phyloP scores from a whole-genome alignment of 2,888 invertebrate species.

The Schrankia costaestrigalis region DNA sequence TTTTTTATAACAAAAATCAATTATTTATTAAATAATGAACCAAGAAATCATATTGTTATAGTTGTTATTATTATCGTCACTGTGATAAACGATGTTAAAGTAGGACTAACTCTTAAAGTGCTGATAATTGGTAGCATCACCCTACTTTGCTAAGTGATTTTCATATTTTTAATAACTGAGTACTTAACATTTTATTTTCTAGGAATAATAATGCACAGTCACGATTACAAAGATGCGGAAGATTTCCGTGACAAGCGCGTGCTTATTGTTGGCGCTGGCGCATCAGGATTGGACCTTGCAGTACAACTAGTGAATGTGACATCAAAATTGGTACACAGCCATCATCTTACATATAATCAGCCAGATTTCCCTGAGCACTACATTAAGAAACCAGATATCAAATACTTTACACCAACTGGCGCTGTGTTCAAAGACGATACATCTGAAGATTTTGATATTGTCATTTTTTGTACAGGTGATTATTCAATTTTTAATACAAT shows the following conservation, averaged over 20 bases:
- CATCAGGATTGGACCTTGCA: constrained; percentile 87
- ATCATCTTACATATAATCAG: constrained; percentile 68
- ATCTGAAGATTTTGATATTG: constrained; percentile 80
- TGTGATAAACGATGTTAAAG: no score
- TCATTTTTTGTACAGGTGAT: constrained; percentile 87
- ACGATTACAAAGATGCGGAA: constrained; percentile 85
- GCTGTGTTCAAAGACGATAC: constrained; percentile 82
- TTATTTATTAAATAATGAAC: no score
- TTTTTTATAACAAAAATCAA: no score
- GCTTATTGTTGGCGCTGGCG: constrained; percentile 85
- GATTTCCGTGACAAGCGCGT: constrained; percentile 80
- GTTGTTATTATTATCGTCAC: no score
- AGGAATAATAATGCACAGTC: constrained; percentile 86
- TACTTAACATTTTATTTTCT: constrained; percentile 58
- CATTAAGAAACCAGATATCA: constrained; percentile 78
- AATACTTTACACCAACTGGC: constrained; percentile 64
- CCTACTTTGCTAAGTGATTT: no score
- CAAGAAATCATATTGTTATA: no score
- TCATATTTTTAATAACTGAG: no score
- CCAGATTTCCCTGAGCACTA: constrained; percentile 71
- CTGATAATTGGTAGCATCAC: no score
- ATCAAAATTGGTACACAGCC: constrained; percentile 76
- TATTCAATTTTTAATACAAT: background rate
- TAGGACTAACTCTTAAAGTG: no score
- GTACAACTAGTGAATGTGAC: constrained; percentile 81